Percentiles rank a stretch among this genome's conserved stretches.
These are phyloP conservation scores for Sussaba pulchella DNA, from an alignment of 2,888 invertebrate species.

Conservation along the genomic window DNA sequence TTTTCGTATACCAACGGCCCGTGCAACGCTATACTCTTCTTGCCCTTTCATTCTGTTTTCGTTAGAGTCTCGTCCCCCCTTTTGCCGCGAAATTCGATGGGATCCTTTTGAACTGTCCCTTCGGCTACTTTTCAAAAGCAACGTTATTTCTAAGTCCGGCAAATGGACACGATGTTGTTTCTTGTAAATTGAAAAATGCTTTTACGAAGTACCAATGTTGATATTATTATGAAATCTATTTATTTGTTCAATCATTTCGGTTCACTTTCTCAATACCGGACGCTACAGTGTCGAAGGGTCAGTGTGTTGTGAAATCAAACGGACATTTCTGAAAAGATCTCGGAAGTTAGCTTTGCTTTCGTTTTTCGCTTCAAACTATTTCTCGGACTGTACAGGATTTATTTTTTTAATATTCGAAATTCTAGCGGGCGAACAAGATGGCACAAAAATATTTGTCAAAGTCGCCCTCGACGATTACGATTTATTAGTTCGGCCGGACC, in stretches of 20 bases:
- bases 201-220: not conserved
- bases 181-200: constrained; percentile 4
- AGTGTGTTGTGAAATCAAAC: not conserved
- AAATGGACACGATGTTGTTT: not conserved
- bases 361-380: not conserved
- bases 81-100: not conserved
- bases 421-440: not conserved
- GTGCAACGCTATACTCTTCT: constrained; percentile 7
- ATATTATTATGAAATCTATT: constrained; percentile 10
- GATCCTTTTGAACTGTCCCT: constrained; percentile 13
- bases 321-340: not conserved
- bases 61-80: not conserved
- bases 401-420: no score
- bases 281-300: not conserved
- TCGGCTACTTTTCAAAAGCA: not conserved
- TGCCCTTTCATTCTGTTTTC: constrained; percentile 31
- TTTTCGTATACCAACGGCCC: not conserved
- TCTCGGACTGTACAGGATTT: not conserved
- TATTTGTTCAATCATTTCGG: not conserved
- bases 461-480: no score
- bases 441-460: not conserved
- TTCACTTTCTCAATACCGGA: no score
- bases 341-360: not conserved
- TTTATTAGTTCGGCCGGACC: not conserved
- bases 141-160: not conserved